These are phyloP conservation scores for Chymomyza costata DNA, from an alignment of 1,140 invertebrate genomes.

Conservation along the genomic window DNA sequence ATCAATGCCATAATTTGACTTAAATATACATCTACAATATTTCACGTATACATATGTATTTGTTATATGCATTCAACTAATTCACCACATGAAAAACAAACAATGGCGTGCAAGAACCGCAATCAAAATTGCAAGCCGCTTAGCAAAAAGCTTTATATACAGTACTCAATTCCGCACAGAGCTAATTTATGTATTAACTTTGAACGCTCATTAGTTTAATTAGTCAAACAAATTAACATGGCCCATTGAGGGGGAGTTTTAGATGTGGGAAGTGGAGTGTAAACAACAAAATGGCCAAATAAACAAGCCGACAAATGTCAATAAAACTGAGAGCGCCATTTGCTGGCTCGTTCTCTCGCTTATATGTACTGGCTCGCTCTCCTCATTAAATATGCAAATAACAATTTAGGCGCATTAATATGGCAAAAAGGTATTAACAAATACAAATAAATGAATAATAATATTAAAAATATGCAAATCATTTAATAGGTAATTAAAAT, in stretches of 20 bases:
- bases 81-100: too few species aligned
- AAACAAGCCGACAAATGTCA: constrained; percentile 41
- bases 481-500: constrained; percentile 56
- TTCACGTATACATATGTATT: too few species aligned
- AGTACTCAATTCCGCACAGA: background rate
- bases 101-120: constrained; percentile 30
- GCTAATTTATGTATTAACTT: constrained; percentile 74
- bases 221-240: constrained; percentile 75
- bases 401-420: constrained; percentile 18
- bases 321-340: too few species aligned
- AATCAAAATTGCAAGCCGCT: constrained; percentile 26
- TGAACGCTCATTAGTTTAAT: constrained; percentile 75
- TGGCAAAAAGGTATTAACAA: constrained; percentile 37
- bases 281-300: constrained; percentile 71
- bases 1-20: too few species aligned
- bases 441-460: constrained; percentile 60
- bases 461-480: constrained; percentile 70
- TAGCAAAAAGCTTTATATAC: too few species aligned
- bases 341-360: constrained; percentile 18
- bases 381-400: constrained; percentile 62
- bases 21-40: too few species aligned
- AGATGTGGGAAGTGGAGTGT: constrained; percentile 49
- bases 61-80: too few species aligned
- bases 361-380: too few species aligned
- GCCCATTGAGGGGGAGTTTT: constrained; percentile 23